A percentile compares a stretch with the other conserved stretches of the same genome.
Conservation (phyloP, 2,797 vertebrate species). For the Aeoliscus strigatus region DNA sequence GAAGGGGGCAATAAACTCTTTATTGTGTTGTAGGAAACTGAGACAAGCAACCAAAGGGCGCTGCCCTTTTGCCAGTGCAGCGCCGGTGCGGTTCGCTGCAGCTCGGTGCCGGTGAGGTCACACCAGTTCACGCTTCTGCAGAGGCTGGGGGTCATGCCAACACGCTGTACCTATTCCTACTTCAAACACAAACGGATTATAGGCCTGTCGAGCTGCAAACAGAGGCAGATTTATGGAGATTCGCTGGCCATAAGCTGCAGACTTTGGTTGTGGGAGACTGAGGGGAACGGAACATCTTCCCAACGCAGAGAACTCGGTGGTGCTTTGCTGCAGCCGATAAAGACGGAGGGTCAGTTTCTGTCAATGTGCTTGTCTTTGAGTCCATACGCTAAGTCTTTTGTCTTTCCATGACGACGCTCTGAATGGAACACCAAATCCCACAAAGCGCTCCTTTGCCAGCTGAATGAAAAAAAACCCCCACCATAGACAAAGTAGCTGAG, state of each 20-base stretch:
- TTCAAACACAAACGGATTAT: slow-evolving; percentile 10
- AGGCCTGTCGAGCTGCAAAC: slow-evolving; percentile 1
- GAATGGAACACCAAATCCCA: slow-evolving; percentile 35
- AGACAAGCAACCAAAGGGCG: slow-evolving; percentile 38
- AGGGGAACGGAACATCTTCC: slow-evolving; percentile 37
- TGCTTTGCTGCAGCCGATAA: no score
- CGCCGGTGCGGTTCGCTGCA: slow-evolving; percentile 25
- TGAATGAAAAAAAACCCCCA: slow-evolving; percentile 15
- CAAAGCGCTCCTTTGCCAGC: slow-evolving; percentile 26
- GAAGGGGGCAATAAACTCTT: slow-evolving; percentile 66
- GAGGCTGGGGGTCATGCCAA: slow-evolving; percentile 5
- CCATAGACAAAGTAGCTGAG: slow-evolving; percentile 27
- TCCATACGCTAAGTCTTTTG: no score
- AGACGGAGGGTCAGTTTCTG: no score
- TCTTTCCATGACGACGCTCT: slow-evolving; percentile 34
- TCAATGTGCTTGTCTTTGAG: slow-evolving; percentile 5
- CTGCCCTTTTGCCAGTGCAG: slow-evolving; percentile 28
- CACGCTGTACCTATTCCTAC: slow-evolving; percentile 13
- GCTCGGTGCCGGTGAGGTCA: slow-evolving; percentile 31
- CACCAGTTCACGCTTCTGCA: slow-evolving; percentile 32
- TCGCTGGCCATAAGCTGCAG: no score
- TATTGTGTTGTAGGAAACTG: slow-evolving; percentile 52
- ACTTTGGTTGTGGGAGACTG: slow-evolving; percentile 26
- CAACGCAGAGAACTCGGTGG: no score
- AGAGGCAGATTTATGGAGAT: no score